These are phyloP conservation scores for Artibeus lituratus DNA, from an alignment of 2,797 vertebrate species.

Conservation along the genomic window DNA sequence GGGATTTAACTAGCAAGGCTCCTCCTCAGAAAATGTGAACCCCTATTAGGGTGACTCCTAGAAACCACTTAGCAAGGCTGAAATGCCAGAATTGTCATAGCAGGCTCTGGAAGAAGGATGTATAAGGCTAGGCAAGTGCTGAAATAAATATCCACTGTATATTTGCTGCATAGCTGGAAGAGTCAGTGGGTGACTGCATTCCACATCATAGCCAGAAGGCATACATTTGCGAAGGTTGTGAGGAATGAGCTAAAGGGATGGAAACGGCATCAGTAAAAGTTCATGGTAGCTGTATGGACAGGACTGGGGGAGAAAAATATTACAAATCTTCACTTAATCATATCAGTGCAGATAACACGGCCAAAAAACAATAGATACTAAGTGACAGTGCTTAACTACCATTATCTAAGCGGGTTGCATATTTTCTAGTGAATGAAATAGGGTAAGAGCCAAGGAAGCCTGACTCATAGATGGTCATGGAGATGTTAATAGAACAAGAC, in stretches of 20 bases:
- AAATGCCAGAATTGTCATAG: background rate
- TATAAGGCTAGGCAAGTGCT: background rate
- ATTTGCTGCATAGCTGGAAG: background rate
- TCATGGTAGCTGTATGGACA: background rate
- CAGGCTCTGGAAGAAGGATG: rapidly evolving
- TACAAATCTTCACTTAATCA: background rate
- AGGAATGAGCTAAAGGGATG: background rate
- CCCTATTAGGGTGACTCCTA: background rate
- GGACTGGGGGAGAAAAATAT: background rate
- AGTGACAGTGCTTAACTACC: background rate
- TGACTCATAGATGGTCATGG: background rate
- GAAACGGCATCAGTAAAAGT: background rate
- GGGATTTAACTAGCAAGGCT: background rate
- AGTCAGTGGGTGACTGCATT: background rate
- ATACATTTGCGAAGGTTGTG: background rate
- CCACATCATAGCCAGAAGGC: background rate
- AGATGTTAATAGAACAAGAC: background rate
- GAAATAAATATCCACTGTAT: background rate
- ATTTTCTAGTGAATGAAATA: background rate
- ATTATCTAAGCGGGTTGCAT: background rate
- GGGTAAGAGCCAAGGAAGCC: background rate
- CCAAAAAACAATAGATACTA: background rate
- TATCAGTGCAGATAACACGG: background rate
- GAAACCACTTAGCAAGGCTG: background rate
- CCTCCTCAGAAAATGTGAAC: background rate